Percentiles rank a stretch among this genome's conserved stretches.
Evolutionary conservation across 1,140 invertebrate genomes (phyloP).

Genomic region (Dendroctonus ponderosae): DNA sequence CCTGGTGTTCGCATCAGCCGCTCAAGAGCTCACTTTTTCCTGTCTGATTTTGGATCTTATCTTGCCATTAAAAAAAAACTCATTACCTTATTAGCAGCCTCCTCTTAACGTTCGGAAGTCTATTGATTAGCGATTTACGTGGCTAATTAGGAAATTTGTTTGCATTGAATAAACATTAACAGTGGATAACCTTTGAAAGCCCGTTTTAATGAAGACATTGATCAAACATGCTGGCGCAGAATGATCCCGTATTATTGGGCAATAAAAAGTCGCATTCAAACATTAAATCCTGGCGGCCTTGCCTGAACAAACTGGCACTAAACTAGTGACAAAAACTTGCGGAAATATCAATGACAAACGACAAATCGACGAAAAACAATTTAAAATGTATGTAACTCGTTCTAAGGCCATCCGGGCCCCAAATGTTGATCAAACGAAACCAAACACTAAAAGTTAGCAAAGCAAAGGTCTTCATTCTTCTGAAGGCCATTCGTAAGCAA

Average conservation of each 20-base stretch:
- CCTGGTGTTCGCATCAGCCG: not conserved
- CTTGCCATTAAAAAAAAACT: not conserved
- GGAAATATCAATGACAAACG: too few species aligned
- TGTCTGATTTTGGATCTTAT: not conserved
- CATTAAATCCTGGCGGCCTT: too few species aligned
- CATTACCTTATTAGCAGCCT: not conserved
- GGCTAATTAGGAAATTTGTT: not conserved
- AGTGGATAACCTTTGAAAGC: not conserved
- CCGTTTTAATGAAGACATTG: constrained; percentile 3
- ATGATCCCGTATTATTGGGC: not conserved
- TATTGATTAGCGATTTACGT: not conserved
- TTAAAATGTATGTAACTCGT: too few species aligned
- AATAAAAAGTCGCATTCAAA: not conserved
- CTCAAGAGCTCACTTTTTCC: not conserved
- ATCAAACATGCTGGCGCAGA: not conserved
- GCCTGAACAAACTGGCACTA: too few species aligned
- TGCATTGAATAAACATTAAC: not conserved
- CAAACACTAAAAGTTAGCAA: too few species aligned
- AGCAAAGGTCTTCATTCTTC: too few species aligned
- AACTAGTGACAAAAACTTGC: too few species aligned
- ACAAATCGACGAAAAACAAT: too few species aligned
- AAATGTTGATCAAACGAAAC: too few species aligned
- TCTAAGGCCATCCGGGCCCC: too few species aligned
- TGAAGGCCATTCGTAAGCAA: too few species aligned
- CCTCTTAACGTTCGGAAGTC: not conserved